Evolutionary conservation across 2,888 invertebrate species (phyloP).

Genomic region (Leptarthrus brevirostris): DNA sequence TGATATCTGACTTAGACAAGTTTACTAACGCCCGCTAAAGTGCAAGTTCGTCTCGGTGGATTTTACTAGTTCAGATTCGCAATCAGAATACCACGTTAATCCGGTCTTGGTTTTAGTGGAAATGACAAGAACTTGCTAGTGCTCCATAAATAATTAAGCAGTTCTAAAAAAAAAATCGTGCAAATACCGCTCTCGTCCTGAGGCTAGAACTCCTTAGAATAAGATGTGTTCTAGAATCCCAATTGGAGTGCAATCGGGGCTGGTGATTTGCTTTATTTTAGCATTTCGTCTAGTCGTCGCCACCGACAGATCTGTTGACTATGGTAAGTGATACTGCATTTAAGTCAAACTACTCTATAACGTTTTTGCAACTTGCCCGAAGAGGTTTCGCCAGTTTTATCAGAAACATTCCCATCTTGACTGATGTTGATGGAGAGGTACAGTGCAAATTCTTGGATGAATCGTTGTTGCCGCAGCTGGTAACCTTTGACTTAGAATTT

Average conservation of each 20-base stretch:
- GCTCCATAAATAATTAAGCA: constrained; percentile 15
- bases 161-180: neutral
- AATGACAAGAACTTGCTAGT: constrained; percentile 27
- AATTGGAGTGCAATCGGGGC: constrained; percentile 20
- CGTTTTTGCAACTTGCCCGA: too few relatives aligned
- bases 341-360: too few relatives aligned
- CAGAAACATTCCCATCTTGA: too few relatives aligned
- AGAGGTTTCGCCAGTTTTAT: too few relatives aligned
- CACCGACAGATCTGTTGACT: constrained; percentile 15
- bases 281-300: constrained; percentile 14
- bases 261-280: constrained; percentile 20
- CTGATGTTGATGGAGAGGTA: too few relatives aligned
- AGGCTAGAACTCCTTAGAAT: too few relatives aligned
- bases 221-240: constrained; percentile 9
- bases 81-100: too few relatives aligned
- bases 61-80: neutral
- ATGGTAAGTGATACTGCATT: constrained; percentile 26
- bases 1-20: neutral
- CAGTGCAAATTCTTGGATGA: too few relatives aligned
- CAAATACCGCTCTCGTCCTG: too few relatives aligned
- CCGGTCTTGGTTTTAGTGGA: too few relatives aligned
- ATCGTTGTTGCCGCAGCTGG: too few relatives aligned
- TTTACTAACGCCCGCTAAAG: constrained; percentile 9
- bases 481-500: too few relatives aligned
- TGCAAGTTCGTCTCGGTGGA: constrained; percentile 6